Percentiles rank a stretch among this genome's conserved stretches.
These are phyloP conservation scores for Bombycilla garrulus DNA, from an alignment of 2,113 vertebrate genomes.

Conservation along the genomic window DNA sequence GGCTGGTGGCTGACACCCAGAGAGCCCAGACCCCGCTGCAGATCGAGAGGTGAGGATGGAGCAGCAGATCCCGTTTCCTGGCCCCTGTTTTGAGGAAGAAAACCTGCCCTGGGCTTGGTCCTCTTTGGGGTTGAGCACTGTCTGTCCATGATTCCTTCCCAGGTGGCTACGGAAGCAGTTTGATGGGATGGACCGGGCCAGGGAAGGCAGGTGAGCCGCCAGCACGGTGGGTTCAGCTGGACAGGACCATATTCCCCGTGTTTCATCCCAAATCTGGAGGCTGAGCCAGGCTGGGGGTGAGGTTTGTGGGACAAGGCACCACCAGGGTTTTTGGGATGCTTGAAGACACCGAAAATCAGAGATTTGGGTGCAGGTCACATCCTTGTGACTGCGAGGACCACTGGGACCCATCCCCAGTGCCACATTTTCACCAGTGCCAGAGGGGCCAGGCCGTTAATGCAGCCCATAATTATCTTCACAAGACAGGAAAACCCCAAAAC, in stretches of 20 bases:
- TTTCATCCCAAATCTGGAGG: background rate
- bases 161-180: constrained; percentile 89
- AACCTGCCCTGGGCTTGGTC: background rate
- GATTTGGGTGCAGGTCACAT: background rate
- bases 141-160: background rate
- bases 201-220: constrained; percentile 81
- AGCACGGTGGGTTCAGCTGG: accelerated
- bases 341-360: background rate
- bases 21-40: constrained; percentile 78
- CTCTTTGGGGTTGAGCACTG: accelerated
- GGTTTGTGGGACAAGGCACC: constrained; percentile 43
- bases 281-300: constrained; percentile 3
- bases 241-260: accelerated
- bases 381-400: background rate
- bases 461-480: background rate
- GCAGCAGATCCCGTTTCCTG: background rate
- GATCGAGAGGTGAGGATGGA: constrained; percentile 74
- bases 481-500: background rate
- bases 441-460: background rate
- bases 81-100: background rate
- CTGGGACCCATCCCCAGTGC: background rate
- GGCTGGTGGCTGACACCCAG: constrained; percentile 81
- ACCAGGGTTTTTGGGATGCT: background rate
- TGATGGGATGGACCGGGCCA: constrained; percentile 80
- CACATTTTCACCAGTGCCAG: background rate